Base-by-base conservation (phyloP, 2,888 invertebrate species). In the Corythucha ciliata region DNA sequence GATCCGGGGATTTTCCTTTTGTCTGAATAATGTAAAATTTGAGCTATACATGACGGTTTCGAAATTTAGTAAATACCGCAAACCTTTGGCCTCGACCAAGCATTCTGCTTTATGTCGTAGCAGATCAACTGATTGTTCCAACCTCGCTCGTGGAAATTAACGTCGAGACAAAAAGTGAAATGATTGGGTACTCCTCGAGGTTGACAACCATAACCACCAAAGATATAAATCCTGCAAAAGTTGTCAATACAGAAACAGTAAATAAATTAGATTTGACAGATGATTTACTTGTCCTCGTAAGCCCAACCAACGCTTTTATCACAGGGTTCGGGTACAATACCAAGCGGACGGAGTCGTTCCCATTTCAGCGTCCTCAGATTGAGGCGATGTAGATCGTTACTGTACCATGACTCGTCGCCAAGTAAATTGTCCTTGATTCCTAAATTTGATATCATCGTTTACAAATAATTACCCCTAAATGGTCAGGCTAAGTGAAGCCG, bases 61-160 rank as follows among this genome's bases (percentile, higher is more conserved):
- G 14, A 4, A 42, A 12, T 14, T 36, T 7, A 36, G 16, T 36
- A 36, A 14, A 10, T 36, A 7, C 36, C 7, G 21, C 20, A 40
- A 40, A 48, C 54, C 26, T 52, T 34, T 12, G 54, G 54, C 18
- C 37, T 36, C 21, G 40, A 34, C 56, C 56, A 56, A 4, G 21
- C 32, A 36, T 54, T 52, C 3, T 20, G 24, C 16, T 7, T 32
- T 4, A 54, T 54, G 40, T 67, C 62, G 53, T 63, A 66, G 14
- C 56, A 55, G 14, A 63, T 62, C 18, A 67, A 57, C 45, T 66
- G 66, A 55, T 67, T 67, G 52, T 65, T 67, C 67, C 67, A 67
- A 16, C 66, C 67, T 22, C 44, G 2, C 6, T 5, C 7, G 24
- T 33, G 21, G 4, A 7, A 14, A 5, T 3, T 2, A 1, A 40